Base-by-base conservation (phyloP, 2,888 invertebrate species). In the Brachynemurus nebulosus region DNA sequence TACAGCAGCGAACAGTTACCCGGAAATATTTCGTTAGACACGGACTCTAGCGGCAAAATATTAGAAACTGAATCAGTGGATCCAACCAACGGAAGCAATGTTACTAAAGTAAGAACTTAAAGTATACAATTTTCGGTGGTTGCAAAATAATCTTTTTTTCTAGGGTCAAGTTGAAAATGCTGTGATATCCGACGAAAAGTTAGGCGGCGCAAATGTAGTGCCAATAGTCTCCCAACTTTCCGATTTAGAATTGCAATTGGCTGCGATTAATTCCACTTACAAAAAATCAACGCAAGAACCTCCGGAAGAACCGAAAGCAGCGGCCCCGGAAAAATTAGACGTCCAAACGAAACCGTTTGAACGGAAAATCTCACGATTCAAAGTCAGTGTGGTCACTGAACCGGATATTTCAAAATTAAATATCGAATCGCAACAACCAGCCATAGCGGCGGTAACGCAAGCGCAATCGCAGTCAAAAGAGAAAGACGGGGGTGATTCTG, bases 241-340 rank as follows among this genome's bases (percentile, higher is more conserved):
- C 3, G 72, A 72, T 52, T 64, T 76, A 21, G 74, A 75, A 60
- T 71, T 70, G 58, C 72, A 76, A 62, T 68, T 76, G 54, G 72
- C 72, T 58, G 72, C 71, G 65, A 74, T 76, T 59, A 70, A 71
- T 46, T 20, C 33, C 3, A 23, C 21, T n/a, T 39, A 18, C n/a
- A 16, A 16, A 3, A 40, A 27, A 27, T 17, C 23, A 19, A 20
- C 16, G 12, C 38, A 46, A 12, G 42, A 46, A 20, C 38, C 27
- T 27, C 34, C 27, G 12, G 30, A 30, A 7, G 21, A 17, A n/a
- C 18, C 17, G 40, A 25, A 38, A 33, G 27, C 23, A 18, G 18
- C 27, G 12, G 18, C 35, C 11, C 16, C 16, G 4, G 18, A 20
- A 4, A 14, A 21, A n/a, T 2, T 27, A 11, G 23, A 21, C 4